These are phyloP conservation scores for Calliphora vomitoria DNA, from an alignment of 2,888 invertebrate genomes.

Conservation along the genomic window DNA sequence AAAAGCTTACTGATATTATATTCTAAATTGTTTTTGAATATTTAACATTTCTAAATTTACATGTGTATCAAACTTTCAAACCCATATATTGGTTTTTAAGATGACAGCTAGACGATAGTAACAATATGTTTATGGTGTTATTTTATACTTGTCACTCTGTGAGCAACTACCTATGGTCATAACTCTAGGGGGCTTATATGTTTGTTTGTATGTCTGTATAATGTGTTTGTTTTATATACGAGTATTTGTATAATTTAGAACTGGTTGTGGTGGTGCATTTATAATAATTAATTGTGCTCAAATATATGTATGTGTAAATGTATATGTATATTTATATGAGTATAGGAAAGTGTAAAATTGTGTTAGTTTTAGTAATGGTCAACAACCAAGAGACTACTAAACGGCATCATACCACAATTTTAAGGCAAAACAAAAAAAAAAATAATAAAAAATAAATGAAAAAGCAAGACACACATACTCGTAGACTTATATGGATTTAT, in stretches of 20 bases:
- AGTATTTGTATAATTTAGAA: constrained; percentile 55
- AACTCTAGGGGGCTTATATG: constrained; percentile 53
- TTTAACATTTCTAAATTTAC: too few relatives aligned
- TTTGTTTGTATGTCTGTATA: constrained; percentile 8
- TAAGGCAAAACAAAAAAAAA: constrained; percentile 16
- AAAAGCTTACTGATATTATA: too few relatives aligned
- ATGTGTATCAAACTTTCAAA: too few relatives aligned
- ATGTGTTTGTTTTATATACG: constrained; percentile 27
- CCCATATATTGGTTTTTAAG: too few relatives aligned
- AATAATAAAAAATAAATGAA: constrained; percentile 24
- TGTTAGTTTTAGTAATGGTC: constrained; percentile 67
- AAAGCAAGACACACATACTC: constrained; percentile 25
- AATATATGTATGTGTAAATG: constrained; percentile 1
- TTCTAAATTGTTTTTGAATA: too few relatives aligned
- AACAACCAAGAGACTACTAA: constrained; percentile 62
- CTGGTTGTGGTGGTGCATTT: constrained; percentile 78
- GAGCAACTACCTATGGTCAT: constrained; percentile 44
- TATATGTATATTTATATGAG: background rate
- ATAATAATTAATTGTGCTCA: constrained; percentile 82
- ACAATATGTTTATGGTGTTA: background rate
- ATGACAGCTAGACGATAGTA: too few relatives aligned
- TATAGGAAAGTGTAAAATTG: constrained; percentile 59
- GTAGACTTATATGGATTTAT: constrained; percentile 34
- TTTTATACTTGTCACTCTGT: constrained; percentile 14
- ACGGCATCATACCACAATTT: constrained; percentile 57